Base-by-base conservation (phyloP, 64 coral and sea anemone genomes). In the Stichodactyla helianthus region DNA sequence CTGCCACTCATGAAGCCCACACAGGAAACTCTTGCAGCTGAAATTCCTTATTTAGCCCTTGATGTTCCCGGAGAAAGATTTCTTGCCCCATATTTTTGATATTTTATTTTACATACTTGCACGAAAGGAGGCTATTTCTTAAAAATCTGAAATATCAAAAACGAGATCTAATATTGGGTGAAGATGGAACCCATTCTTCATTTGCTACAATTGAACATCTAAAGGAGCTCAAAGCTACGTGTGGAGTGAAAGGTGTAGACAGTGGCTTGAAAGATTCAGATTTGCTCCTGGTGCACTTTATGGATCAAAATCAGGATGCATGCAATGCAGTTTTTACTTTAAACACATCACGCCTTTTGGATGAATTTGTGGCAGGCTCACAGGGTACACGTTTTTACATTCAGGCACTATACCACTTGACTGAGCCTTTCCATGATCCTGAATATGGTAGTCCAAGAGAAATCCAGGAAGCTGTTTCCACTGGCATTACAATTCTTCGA, bases 1-100 rank as follows among this genome's bases (percentile, higher is more conserved):
- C 82, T 5, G 52, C n/a, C 22, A 77, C 17, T 90, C 7, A 90
- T 90, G 88, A 85, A 51, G 6, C 88, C 88, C 76, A 85, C 82
- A 20, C 1, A 10, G 16, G 65, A 11, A n/a, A 54, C 52, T 44
- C 54, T 90, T 23, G 54, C 17, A 20, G 44, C 65, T 80, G 55
- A 55, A 0, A 80, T 91, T 23, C 14, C 55, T 51, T 82, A 79
- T 35, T 28, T 91, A 4, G 84, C 6, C 1, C 58, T 91, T n/a
- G 53, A 58, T 28, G 60, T 80, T 64, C 25, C 67, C 13, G 83
- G 79, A 28, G 84, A 91, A 20, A 55, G n/a, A 7, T 91, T 70
- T 86, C 17, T 91, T 86, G 83, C 89, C 4, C 83, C 89, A 52
- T 91, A 91, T 56, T 91, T 86, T 59, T 91, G 89, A 83, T 11